A percentile compares a stretch with the other conserved stretches of the same genome.
phyloP scores from a whole-genome alignment of 1,140 invertebrate genomes.

The Ooceraea biroi region DNA sequence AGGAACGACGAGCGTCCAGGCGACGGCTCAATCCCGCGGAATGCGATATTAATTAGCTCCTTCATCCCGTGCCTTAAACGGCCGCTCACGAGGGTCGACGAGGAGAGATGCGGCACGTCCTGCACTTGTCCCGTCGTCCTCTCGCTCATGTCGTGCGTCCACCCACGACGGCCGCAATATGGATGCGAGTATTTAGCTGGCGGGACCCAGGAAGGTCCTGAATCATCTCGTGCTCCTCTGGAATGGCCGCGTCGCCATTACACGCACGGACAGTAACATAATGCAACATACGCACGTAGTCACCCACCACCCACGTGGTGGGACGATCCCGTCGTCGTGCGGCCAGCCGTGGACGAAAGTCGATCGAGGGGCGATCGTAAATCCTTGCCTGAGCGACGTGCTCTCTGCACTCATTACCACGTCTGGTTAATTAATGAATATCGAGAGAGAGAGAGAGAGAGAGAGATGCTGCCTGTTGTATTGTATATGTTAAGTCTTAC shows the following conservation, averaged over 20 bases:
- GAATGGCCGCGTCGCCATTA: constrained; percentile 55
- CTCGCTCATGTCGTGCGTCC: constrained; percentile 83
- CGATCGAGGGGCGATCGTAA: constrained; percentile 29
- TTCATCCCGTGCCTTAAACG: constrained; percentile 48
- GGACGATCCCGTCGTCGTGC: constrained; percentile 26
- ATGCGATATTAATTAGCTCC: constrained; percentile 57
- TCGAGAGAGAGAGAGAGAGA: background rate
- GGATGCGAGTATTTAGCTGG: constrained; percentile 82
- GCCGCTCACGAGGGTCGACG: constrained; percentile 75
- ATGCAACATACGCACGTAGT: constrained; percentile 35
- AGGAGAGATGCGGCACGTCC: constrained; percentile 73
- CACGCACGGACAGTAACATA: constrained; percentile 60
- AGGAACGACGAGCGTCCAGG: background rate
- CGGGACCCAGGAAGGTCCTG: constrained; percentile 76
- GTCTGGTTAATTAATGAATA: constrained; percentile 38
- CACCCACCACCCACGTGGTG: constrained; percentile 77
- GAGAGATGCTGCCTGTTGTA: background rate
- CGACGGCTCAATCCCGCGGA: constrained; percentile 48
- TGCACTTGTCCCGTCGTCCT: constrained; percentile 82
- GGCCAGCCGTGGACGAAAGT: constrained; percentile 28
- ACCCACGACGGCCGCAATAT: constrained; percentile 83
- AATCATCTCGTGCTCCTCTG: constrained; percentile 72
- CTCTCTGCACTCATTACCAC: background rate
- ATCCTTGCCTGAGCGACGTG: background rate
- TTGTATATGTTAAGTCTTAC: too few species aligned